Percentiles rank a stretch among this genome's conserved stretches.
phyloP scores from a whole-genome alignment of 2,113 vertebrate species.

The Henicopernis longicauda region DNA sequence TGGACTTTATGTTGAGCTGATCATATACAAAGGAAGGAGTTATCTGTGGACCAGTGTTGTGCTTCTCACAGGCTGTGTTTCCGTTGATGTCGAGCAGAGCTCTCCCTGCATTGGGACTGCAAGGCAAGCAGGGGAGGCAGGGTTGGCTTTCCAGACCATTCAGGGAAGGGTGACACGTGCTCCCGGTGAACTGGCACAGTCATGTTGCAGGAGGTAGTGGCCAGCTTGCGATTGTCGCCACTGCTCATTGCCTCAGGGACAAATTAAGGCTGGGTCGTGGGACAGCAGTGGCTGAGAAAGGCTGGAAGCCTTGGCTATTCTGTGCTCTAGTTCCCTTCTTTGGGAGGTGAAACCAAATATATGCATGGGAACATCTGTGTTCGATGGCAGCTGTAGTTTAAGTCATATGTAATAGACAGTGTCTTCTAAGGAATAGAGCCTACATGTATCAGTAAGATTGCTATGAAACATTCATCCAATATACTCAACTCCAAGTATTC shows the following conservation, averaged over 20 bases:
- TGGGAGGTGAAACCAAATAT: neutral
- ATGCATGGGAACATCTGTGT: fast-evolving
- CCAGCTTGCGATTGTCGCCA: neutral
- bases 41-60: neutral
- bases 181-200: neutral
- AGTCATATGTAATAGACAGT: neutral
- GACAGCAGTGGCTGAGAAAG: neutral
- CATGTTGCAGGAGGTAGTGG: neutral
- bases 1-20: neutral
- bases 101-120: neutral
- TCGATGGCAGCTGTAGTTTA: neutral
- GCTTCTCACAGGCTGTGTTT: neutral
- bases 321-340: neutral
- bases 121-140: fast-evolving
- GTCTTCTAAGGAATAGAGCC: neutral
- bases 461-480: neutral
- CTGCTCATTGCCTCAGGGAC: neutral
- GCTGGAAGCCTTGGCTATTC: neutral
- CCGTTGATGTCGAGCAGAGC: no score
- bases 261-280: neutral
- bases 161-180: neutral
- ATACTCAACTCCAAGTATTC: neutral
- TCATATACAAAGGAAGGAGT: neutral
- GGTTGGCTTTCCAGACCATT: fast-evolving
- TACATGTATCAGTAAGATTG: neutral